Evolutionary conservation across 2,113 vertebrate species (phyloP).

Genomic region (Halcyon senegalensis): DNA sequence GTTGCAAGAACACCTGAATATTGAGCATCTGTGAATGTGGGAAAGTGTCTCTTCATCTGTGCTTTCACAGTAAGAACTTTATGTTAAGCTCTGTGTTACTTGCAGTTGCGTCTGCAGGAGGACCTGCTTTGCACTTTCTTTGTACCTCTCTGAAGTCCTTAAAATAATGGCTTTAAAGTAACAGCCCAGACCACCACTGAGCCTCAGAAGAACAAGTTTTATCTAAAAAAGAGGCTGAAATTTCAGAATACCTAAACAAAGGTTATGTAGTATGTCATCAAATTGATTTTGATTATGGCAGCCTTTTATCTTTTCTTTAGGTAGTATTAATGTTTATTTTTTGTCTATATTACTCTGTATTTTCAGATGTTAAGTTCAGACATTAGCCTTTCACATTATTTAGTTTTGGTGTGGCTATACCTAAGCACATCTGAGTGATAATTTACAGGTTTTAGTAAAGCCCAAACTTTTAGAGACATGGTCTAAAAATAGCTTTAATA

Average conservation of each 20-base stretch:
- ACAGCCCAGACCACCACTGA: neutral
- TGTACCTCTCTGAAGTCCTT: neutral
- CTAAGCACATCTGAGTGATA: neutral
- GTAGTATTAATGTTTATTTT: neutral
- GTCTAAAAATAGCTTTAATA: neutral
- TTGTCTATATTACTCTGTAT: neutral
- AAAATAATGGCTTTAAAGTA: neutral
- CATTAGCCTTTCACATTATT: neutral
- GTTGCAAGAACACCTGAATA: neutral
- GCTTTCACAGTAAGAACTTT: neutral
- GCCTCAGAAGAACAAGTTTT: neutral
- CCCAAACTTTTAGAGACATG: neutral
- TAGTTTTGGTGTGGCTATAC: neutral
- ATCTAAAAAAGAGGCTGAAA: neutral
- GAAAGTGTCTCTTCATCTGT: neutral
- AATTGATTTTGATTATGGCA: neutral
- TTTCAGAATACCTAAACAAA: neutral
- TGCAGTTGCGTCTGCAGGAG: neutral
- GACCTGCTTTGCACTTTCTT: neutral
- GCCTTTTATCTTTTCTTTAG: neutral
- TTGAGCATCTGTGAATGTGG: neutral
- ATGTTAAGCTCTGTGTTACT: neutral
- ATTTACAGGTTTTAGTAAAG: constrained; percentile 12
- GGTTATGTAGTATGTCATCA: neutral
- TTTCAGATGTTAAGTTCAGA: neutral